Base-by-base conservation (phyloP, 1,140 invertebrate genomes). In the Trissolcus basalis region DNA sequence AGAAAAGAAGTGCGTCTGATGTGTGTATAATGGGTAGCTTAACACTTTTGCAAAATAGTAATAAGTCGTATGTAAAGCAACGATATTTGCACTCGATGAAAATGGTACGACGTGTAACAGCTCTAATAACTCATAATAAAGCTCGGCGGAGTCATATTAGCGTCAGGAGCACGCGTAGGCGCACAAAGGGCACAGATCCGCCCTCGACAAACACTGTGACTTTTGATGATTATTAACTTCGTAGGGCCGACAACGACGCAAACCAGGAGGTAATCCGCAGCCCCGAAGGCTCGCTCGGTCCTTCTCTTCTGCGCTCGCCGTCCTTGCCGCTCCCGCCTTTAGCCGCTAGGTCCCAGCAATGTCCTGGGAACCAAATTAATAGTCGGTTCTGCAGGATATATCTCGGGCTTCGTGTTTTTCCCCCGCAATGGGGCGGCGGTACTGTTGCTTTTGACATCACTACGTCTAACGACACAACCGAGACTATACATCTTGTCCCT, bases 181-280 rank as follows among this genome's bases (percentile, higher is more conserved):
- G 83, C 81, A 84, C 85, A 87, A 87, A 86, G 87, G 84, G 84
- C 81, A 77, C 64, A 58, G 79, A 76, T 80, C 84, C 84, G 85
- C 86, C 87, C 86, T 88, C 86, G 82, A 84, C 86, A 88, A 88
- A 88, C 86, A 88, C 83, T 81, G 83, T 86, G 86, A 88, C 87
- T 88, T 88, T 88, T 88, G 86, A 88, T 88, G 87, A 88, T 88
- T 88, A 88, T 88, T 88, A 88, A 88, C 86, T 88, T 85, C 80
- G 85, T 83, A 85, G 86, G 81, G 65, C 70, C 67, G 76, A 76
- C 80, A 74, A 77, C 80, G 82, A 77, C 81, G 81, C 67, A 67
- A 74, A 79, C 71, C 80, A 71, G 79, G 82, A 86, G 82, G 86
- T 87, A 87, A 88, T 87, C 84, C 83, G 83, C 81, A 85, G 80